Evolutionary conservation across 2,888 invertebrate genomes (phyloP), one percentile per base, ranked within the genome.

Genomic region (Thumatha senex): DNA sequence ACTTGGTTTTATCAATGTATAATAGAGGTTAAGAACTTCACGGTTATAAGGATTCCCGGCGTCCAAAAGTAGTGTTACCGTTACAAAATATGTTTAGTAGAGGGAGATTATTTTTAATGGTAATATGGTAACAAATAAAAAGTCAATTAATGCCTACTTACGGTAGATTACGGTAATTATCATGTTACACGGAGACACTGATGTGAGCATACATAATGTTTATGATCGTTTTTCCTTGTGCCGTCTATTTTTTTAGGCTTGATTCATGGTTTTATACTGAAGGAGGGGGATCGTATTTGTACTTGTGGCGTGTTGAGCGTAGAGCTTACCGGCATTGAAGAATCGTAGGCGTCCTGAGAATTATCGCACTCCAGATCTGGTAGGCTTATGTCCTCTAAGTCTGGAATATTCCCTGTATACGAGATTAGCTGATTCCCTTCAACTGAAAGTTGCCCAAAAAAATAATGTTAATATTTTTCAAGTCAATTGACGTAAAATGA

Each of bases 371-470:
- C 86, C 76, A 91, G 65, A 53, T 86, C 86, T 46, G 89, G 85
- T 67, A 90, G 79, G 66, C 67, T 79, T 69, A 92, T 89, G 74
- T 89, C 90, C 73, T 87, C 91, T 82, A 92, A 89, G 86, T 91
- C 90, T 81, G 92, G 91, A 82, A 89, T 84, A 87, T 84, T 88
- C 66, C 89, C 90, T 86, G 90, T 88, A 86, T 92, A 92, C 79
- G 92, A 92, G 63, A 92, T 92, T 78, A 92, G 82, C 86, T 92
- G 90, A 88, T 88, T 90, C 78, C 83, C 86, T 80, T 92, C 92
- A 85, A 87, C 89, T 91, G 90, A 90, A 91, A 91, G 67, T 67
- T 63, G 59, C 73, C 77, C 77, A 78, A 79, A 70, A 79, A 78
- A 68, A 70, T 31, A 58, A 38, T 34, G 60, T 60, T 64, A 68